Base-by-base conservation (phyloP, 2,888 invertebrate species). In the Coelinius sp. region DNA sequence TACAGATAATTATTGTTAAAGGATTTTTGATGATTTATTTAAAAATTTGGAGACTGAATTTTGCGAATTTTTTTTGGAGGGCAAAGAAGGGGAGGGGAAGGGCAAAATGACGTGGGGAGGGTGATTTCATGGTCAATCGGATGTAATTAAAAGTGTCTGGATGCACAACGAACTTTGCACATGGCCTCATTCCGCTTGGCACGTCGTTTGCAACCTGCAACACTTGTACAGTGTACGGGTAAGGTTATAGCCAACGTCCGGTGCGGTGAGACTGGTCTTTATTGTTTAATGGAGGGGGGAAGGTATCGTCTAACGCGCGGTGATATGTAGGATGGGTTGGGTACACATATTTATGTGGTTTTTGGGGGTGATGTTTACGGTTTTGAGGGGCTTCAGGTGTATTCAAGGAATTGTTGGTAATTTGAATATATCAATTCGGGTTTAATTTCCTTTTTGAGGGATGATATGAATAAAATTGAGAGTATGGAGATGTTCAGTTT, bases 181-280 rank as follows among this genome's bases (percentile, higher is more conserved):
- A 83, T 83, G 83, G 82, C 83, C 82, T 78, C 78, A 79, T 79
- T 83, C 80, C 78, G 79, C 77, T 79, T 79, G 79, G 77, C 81
- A 76, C 69, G 73, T 71, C 52, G 77, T 76, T 76, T 81, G 80
- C 80, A 78, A 79, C 75, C 78, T 81, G 80, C 79, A 81, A 70
- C 78, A 77, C 70, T 41, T 68, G 75, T 71, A 65, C 68, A 66
- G 31, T 4, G 8, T 31, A 25, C 22, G 63, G 46, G 65, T 68
- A 22, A 52, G 44, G 52, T 71, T 53, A 44, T 35, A 65, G 68
- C 52, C 63, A 56, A 56, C 17, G 27, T 35, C 53, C 27, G 53
- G 70, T 56, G 65, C 24, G 64, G 46, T 52, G 38, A 52, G 38
- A 63, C 44, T 63, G n/a, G 46, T 49, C 20, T 49, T 49, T 49